phyloP scores from a whole-genome alignment of 2,888 invertebrate genomes.

The Portevinia maculata region DNA sequence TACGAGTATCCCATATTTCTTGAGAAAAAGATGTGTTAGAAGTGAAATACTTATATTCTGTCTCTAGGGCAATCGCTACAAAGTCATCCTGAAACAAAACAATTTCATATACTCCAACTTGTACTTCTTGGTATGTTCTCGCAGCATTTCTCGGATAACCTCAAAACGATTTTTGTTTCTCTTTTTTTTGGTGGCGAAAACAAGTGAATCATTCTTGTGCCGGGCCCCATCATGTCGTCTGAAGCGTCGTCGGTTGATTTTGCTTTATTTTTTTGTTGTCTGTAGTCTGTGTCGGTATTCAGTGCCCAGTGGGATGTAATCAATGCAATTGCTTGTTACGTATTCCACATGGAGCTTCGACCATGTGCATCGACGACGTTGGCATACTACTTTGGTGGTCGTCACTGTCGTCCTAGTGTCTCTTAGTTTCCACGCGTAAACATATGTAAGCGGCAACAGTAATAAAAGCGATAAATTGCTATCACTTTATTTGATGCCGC shows the following conservation, averaged over 20 bases:
- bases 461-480: constrained; percentile 23
- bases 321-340: constrained; percentile 36
- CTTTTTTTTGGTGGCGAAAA: not conserved
- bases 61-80: not conserved
- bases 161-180: not conserved
- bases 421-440: constrained; percentile 1
- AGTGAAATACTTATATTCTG: not conserved
- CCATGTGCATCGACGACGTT: constrained; percentile 1
- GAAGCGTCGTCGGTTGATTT: not conserved
- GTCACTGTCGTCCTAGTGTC: not conserved
- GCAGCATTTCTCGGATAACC: constrained; percentile 12
- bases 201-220: constrained; percentile 34
- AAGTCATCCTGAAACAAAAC: not conserved
- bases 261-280: not conserved
- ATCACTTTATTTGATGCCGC: constrained; percentile 20
- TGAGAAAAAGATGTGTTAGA: constrained; percentile 10
- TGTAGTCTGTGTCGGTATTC: not conserved
- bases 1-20: constrained; percentile 6
- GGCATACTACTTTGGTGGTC: not conserved
- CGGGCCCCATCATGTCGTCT: not conserved
- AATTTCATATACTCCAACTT: constrained; percentile 9
- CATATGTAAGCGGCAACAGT: not conserved
- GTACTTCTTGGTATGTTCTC: not conserved
- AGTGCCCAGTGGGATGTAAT: not conserved
- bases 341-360: not conserved